These are phyloP conservation scores for Zosterops pallidus DNA, from an alignment of 2,113 vertebrate genomes.

Conservation along the genomic window DNA sequence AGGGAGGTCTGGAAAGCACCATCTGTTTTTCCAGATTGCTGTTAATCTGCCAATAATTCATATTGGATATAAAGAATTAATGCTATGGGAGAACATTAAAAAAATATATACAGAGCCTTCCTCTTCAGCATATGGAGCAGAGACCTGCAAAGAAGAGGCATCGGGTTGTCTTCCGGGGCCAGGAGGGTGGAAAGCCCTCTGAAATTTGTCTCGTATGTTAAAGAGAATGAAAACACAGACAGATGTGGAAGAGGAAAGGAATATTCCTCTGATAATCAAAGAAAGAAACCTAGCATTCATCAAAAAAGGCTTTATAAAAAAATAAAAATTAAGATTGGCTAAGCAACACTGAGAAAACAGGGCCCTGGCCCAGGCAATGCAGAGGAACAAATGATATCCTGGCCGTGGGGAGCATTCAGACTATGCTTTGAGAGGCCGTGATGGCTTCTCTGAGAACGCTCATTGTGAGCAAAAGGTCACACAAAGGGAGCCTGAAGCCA, in stretches of 20 bases:
- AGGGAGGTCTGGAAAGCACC: conserved; percentile 67
- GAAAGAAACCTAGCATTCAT: neutral
- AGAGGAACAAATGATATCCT: neutral
- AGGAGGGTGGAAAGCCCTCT: neutral
- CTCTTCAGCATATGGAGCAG: neutral
- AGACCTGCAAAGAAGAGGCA: neutral
- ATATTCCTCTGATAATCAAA: neutral
- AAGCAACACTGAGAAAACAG: neutral
- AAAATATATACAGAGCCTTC: conserved; percentile 29
- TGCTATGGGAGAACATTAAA: conserved; percentile 30
- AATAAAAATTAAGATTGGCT: neutral
- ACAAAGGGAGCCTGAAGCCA: neutral
- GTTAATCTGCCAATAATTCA: conserved; percentile 70
- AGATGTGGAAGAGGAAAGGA: neutral
- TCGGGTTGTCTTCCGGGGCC: neutral
- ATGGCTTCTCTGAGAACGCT: neutral
- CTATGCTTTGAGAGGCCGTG: fast-evolving
- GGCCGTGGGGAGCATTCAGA: neutral
- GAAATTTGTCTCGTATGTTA: neutral
- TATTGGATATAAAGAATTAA: conserved; percentile 64
- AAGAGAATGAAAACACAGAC: neutral
- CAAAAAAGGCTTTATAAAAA: neutral
- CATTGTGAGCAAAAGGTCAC: neutral
- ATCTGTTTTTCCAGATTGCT: conserved; percentile 71
- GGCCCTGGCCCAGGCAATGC: neutral